These are phyloP conservation scores for Cisticola juncidis DNA, from an alignment of 2,113 vertebrate genomes.

Conservation along the genomic window DNA sequence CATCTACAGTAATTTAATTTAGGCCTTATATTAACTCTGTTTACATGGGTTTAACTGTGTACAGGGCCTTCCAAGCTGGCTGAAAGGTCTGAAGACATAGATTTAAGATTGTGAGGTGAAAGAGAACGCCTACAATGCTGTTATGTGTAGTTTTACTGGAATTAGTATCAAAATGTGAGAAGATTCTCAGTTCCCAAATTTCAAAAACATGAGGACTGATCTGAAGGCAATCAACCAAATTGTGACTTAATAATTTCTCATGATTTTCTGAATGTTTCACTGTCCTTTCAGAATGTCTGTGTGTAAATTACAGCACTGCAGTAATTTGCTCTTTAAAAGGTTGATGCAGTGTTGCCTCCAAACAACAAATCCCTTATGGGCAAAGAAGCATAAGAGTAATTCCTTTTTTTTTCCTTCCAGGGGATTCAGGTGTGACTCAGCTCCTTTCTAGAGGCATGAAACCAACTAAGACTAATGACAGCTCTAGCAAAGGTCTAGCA, in stretches of 20 bases:
- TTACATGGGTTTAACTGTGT: not conserved
- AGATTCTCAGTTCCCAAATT: not conserved
- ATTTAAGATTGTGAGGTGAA: not conserved
- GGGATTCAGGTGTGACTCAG: not conserved
- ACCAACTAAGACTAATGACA: not conserved
- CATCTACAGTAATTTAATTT: constrained; percentile 40
- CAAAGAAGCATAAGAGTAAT: rapidly evolving
- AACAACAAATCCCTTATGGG: not conserved
- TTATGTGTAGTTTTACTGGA: not conserved
- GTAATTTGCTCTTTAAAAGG: not conserved
- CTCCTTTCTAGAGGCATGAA: not conserved
- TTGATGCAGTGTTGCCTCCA: not conserved
- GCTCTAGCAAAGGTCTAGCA: not conserved
- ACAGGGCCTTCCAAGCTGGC: not conserved
- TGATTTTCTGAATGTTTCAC: not conserved
- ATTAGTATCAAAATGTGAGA: not conserved
- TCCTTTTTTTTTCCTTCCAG: not conserved
- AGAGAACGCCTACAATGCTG: not conserved
- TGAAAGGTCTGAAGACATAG: not conserved
- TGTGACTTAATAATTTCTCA: not conserved
- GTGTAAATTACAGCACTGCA: not conserved
- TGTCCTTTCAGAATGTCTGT: not conserved
- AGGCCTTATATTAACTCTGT: not conserved
- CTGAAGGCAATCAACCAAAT: not conserved
- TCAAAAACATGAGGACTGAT: not conserved